Evolutionary conservation across 2,888 invertebrate species (phyloP), one percentile per base, ranked within the genome.

Genomic region (Spilosoma lubricipeda): DNA sequence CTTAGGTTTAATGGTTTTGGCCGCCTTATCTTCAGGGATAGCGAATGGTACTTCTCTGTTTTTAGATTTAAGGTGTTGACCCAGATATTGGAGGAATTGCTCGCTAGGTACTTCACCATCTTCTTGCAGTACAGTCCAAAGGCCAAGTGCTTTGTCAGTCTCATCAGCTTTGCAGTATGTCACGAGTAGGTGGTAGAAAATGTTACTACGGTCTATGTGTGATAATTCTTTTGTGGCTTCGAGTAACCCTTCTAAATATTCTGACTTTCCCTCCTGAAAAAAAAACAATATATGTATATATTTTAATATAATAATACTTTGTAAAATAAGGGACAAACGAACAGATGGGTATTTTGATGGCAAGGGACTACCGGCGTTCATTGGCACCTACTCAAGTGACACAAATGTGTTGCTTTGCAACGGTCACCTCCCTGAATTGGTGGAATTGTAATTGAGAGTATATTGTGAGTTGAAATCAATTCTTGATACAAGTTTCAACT

Each of bases 51-150:
- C 96, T 3, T 96, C 88, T 67, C 96, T 90, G 45, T 97, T 96
- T 82, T 97, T 97, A 15, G 96, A 93, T 83, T 96, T 93, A 33
- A 99, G 94, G 86, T 98, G 97, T 23, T 96, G 94, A 0, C 97
- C 97, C 36, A 99, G 95, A 67, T 95, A 94, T 1, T 86, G 77
- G 0, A 98, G 94, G 89, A 99, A 98, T 36, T 96, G 92, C 42
- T 97, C 97, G 42, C 96, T 96, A 0, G 98, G 97, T 30, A 97
- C 91, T 75, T 98, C 94, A 79, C 97, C 97, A 87, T 99, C 98
- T 89, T 99, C 98, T 92, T 98, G 98, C 94, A 98, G 97, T 86
- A 97, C 94, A 0, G 97, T 98, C 98, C 98, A 98, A 7, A 98
- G 93, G 1, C 97, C 97, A 18, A 98, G 88, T 0, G 98, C 98